Evolutionary conservation across 2,888 invertebrate genomes (phyloP).

Genomic region (Sinelater perroti): DNA sequence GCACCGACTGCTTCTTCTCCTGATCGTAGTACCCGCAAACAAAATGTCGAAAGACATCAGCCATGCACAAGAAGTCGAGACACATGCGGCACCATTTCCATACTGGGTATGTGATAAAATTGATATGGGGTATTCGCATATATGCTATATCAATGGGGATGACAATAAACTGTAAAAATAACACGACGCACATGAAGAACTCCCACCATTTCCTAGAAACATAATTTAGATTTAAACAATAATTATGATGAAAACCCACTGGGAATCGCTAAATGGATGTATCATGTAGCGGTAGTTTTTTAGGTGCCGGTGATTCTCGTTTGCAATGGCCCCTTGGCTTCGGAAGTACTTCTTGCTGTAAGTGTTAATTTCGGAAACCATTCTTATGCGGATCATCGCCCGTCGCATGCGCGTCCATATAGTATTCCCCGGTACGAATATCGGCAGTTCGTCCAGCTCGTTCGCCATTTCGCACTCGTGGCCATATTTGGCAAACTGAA

Average conservation of each 20-base stretch:
- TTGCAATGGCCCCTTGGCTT: constrained; percentile 54
- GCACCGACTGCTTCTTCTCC: constrained; percentile 48
- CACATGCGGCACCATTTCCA: constrained; percentile 48
- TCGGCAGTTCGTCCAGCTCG: constrained; percentile 34
- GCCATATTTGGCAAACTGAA: constrained; percentile 39
- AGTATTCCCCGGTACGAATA: constrained; percentile 23
- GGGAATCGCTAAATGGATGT: constrained; percentile 59
- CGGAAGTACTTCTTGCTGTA: constrained; percentile 52
- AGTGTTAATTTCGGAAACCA: constrained; percentile 54
- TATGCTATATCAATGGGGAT: constrained; percentile 55
- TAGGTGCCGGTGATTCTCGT: constrained; percentile 56
- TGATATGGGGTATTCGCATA: constrained; percentile 33
- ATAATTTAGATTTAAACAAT: neutral
- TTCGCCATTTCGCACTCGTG: constrained; percentile 39
- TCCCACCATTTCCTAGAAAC: constrained; percentile 56
- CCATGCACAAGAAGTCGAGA: constrained; percentile 49
- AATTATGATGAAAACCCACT: constrained; percentile 41
- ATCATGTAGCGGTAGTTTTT: constrained; percentile 53
- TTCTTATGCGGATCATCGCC: constrained; percentile 35
- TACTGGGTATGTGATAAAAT: neutral
- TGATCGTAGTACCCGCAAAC: constrained; percentile 56
- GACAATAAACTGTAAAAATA: constrained; percentile 47
- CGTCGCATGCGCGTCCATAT: constrained; percentile 18
- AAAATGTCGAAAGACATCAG: constrained; percentile 55
- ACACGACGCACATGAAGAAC: constrained; percentile 52